Conservation (phyloP, 2,113 vertebrate genomes). For the Zosterops japonicus region DNA sequence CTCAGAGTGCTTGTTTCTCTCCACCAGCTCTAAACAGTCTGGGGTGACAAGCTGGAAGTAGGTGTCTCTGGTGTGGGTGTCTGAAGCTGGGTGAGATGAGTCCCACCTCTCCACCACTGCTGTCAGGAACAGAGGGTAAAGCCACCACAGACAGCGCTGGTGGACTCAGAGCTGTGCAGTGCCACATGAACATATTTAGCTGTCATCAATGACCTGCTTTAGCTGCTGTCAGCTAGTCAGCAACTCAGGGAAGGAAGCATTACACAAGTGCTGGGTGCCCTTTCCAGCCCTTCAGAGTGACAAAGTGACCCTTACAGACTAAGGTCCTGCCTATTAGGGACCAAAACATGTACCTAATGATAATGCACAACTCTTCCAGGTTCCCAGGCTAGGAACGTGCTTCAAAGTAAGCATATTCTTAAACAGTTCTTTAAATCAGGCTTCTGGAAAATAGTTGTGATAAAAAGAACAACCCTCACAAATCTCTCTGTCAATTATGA, state of each 20-base stretch:
- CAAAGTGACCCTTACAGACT: background rate
- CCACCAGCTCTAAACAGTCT: conserved; percentile 47
- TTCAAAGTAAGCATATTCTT: background rate
- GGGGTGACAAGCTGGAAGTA: background rate
- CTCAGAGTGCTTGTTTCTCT: conserved; percentile 41
- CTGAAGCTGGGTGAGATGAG: conserved; percentile 21
- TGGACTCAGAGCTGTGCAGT: background rate
- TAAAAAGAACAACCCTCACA: background rate
- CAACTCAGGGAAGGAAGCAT: background rate
- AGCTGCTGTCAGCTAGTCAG: background rate
- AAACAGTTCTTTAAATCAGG: background rate
- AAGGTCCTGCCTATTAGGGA: background rate
- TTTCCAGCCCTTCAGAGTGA: background rate
- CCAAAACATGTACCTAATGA: background rate
- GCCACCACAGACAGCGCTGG: background rate
- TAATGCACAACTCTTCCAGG: background rate
- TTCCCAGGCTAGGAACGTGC: background rate
- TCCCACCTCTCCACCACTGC: background rate
- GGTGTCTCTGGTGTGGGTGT: conserved; percentile 30
- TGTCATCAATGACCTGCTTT: background rate
- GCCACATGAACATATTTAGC: background rate
- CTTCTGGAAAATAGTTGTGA: background rate
- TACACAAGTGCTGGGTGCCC: background rate
- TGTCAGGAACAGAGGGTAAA: background rate
- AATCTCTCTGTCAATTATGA: background rate